Evolutionary conservation across 2,797 vertebrate genomes (phyloP).

Genomic region (Taeniopygia guttata): DNA sequence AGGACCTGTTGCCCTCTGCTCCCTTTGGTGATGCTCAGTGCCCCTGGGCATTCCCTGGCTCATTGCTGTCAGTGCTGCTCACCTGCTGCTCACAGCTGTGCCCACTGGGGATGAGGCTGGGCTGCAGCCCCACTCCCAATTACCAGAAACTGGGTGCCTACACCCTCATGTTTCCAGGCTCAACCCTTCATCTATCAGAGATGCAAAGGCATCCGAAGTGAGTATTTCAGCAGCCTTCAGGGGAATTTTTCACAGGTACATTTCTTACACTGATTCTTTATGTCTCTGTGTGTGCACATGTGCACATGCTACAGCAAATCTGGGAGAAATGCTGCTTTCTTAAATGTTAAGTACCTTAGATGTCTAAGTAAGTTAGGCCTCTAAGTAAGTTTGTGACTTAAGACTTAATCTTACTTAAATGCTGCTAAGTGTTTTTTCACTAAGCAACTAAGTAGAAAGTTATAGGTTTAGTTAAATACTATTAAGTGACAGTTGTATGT

Average conservation of each 20-base stretch:
- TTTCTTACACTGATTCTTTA: neutral
- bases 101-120: neutral
- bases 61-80: neutral
- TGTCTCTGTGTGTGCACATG: no score
- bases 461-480: neutral
- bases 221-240: neutral
- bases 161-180: neutral
- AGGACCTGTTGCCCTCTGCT: neutral
- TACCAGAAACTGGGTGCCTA: no score
- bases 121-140: neutral
- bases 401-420: neutral
- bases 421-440: accelerated
- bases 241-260: neutral
- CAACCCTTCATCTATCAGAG: accelerated
- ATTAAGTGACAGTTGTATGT: neutral
- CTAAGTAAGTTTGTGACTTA: neutral
- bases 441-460: neutral
- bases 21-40: neutral
- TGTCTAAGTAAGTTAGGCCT: neutral
- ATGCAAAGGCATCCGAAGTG: neutral
- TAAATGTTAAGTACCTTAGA: neutral
- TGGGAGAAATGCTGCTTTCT: neutral
- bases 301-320: neutral
- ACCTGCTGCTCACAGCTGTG: neutral
- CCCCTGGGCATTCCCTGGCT: neutral